Conservation (phyloP, 2,888 invertebrate genomes). For the Rhorus exstirpatorius region DNA sequence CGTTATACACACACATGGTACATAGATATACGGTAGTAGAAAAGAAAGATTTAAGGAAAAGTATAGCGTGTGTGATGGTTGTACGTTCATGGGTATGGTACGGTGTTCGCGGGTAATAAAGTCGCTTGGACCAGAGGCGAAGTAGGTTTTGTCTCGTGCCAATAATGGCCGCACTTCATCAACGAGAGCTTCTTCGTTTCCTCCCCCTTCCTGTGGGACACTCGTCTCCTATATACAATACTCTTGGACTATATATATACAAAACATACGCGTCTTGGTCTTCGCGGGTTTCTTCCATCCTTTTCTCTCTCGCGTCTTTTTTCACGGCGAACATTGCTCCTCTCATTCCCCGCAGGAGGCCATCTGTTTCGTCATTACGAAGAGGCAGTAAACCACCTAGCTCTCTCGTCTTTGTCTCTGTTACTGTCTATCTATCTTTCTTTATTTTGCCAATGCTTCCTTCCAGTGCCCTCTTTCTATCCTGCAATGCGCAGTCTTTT, state of each 20-base stretch:
- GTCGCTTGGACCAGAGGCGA: constrained; percentile 80
- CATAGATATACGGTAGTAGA: constrained; percentile 23
- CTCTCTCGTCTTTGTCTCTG: constrained; percentile 66
- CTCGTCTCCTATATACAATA: constrained; percentile 71
- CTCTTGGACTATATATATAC: constrained; percentile 59
- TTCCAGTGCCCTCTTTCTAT: constrained; percentile 52
- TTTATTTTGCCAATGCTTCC: constrained; percentile 38
- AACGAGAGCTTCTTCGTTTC: constrained; percentile 77
- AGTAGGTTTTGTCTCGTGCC: constrained; percentile 84
- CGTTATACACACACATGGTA: not conserved
- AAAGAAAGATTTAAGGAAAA: constrained; percentile 64
- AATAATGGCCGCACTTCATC: constrained; percentile 86
- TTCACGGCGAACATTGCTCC: constrained; percentile 41
- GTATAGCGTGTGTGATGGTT: constrained; percentile 54
- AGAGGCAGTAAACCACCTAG: constrained; percentile 84
- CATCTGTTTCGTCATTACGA: constrained; percentile 86
- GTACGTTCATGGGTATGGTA: constrained; percentile 65
- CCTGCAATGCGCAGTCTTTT: constrained; percentile 42
- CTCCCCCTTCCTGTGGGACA: constrained; percentile 81
- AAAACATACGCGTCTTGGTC: constrained; percentile 48
- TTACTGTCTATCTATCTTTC: constrained; percentile 30
- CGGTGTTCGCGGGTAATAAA: constrained; percentile 84
- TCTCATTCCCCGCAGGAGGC: constrained; percentile 81
- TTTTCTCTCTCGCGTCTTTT: constrained; percentile 55
- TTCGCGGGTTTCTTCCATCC: constrained; percentile 52